These are phyloP conservation scores for Phoxinus dragarum DNA, from an alignment of 2,797 vertebrate species.

Conservation along the genomic window DNA sequence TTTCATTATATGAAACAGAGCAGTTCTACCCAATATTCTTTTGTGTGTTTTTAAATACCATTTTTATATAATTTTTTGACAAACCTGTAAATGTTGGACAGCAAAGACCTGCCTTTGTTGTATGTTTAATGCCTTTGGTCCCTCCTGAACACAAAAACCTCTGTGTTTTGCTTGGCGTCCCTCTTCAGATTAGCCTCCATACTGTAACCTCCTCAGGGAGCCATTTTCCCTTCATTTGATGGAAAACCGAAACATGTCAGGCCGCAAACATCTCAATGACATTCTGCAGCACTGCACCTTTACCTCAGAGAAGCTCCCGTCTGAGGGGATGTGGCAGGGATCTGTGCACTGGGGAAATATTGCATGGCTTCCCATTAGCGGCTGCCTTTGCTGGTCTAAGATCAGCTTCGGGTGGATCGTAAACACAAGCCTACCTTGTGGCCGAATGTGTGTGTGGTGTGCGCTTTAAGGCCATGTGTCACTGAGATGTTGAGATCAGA, in stretches of 20 bases:
- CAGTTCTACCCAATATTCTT: neutral
- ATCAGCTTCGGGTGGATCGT: conserved; percentile 49
- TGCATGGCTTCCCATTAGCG: conserved; percentile 20
- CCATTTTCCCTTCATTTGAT: conserved; percentile 73
- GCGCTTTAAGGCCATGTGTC: conserved; percentile 79
- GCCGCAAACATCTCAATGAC: conserved; percentile 73
- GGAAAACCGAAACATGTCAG: conserved; percentile 73
- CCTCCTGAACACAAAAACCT: conserved; percentile 73
- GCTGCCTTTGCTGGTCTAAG: conserved; percentile 37
- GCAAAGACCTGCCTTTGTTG: conserved; percentile 65
- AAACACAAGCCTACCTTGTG: conserved; percentile 76
- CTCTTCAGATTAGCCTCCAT: conserved; percentile 67
- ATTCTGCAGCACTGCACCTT: conserved; percentile 46
- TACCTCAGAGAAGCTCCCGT: conserved; percentile 67
- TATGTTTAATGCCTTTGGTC: conserved; percentile 72
- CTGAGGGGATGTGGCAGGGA: conserved; percentile 63
- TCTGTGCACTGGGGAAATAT: conserved; percentile 57
- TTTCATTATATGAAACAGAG: neutral
- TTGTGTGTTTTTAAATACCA: neutral
- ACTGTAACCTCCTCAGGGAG: conserved; percentile 77
- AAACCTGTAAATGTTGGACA: conserved; percentile 73
- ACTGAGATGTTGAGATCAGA: conserved; percentile 72
- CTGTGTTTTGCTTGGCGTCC: conserved; percentile 77
- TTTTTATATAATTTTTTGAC: neutral
- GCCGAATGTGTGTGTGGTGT: conserved; percentile 71